phyloP scores from a whole-genome alignment of 2,113 vertebrate species.

The Carollia perspicillata region DNA sequence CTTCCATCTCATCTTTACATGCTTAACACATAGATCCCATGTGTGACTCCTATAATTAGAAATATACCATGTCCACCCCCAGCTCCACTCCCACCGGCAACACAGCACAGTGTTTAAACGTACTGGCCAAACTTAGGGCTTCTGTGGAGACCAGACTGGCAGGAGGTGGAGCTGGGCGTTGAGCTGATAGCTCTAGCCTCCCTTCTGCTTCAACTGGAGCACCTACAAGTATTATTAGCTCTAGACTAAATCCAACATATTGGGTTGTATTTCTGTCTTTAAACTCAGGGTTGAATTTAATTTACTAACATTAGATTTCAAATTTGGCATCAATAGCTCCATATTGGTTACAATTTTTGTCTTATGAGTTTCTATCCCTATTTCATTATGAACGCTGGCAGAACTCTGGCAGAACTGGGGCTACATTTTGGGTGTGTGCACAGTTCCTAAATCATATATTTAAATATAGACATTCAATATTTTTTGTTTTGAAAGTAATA shows the following conservation, averaged over 20 bases:
- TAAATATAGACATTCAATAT: neutral
- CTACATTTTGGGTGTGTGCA: neutral
- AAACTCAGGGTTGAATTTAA: neutral
- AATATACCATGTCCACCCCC: neutral
- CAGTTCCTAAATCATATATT: neutral
- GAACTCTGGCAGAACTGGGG: neutral
- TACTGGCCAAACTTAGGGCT: neutral
- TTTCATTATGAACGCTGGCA: neutral
- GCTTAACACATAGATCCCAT: neutral
- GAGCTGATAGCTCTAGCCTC: neutral
- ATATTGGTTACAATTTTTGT: neutral
- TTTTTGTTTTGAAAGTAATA: neutral
- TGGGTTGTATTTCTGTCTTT: neutral
- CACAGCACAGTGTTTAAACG: neutral
- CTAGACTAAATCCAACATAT: neutral
- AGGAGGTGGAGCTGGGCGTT: neutral
- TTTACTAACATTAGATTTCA: neutral
- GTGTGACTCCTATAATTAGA: neutral
- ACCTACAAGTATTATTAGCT: neutral
- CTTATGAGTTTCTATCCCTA: neutral
- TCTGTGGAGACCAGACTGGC: neutral
- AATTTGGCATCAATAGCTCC: neutral
- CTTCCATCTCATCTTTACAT: neutral
- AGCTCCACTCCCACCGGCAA: neutral
- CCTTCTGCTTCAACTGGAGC: neutral